Base-by-base conservation (phyloP, 2,797 vertebrate species). In the Cheirogaleus major region DNA sequence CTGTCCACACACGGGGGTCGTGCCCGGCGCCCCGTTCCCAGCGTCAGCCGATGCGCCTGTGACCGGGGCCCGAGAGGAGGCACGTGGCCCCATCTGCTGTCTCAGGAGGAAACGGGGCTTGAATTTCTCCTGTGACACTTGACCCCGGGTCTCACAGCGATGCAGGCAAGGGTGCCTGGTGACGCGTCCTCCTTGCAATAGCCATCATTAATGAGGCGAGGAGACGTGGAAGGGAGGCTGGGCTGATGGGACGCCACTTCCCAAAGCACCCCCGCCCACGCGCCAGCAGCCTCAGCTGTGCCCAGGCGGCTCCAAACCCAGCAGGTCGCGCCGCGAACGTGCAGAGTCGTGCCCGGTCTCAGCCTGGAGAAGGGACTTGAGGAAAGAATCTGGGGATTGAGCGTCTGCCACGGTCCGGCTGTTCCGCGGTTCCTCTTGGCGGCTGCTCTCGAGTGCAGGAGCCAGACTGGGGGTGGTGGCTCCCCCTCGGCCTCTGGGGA, bases 1-100 rank as follows among this genome's bases (percentile, higher is more conserved):
- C 67, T 70, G 35, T 38, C 65, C 61, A 35, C n/a, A 22, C 23
- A 8, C 23, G 4, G 18, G 32, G 65, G 65, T 20, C 17, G 2
- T 35, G 55, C 73, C 75, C 11, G 11, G 2, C 0, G 2, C 23
- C 59, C 5, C 1, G 1, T 27, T 65, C 0, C 0, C 1, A 1
- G 69, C 86, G 38, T 59, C 25, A 25, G 57, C 43, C 0, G 0
- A 23, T 7, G 11, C 0, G 0, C 14, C 65, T 65, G 61, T 67
- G 65, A 67, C 17, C 30, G 20, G 50, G 17, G 5, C n/a, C 38
- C 5, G 59, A 67, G 48, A 12, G 22, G 4, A 4, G 0, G 5
- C 78, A 4, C 2, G 12, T 6, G 35, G 5, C 50, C 18, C n/a
- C n/a, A 5, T 57, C 38, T 61, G n/a, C 1, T 13, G 41, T 48